Conservation (phyloP, 2,888 invertebrate genomes). For the Torymus auratus region DNA sequence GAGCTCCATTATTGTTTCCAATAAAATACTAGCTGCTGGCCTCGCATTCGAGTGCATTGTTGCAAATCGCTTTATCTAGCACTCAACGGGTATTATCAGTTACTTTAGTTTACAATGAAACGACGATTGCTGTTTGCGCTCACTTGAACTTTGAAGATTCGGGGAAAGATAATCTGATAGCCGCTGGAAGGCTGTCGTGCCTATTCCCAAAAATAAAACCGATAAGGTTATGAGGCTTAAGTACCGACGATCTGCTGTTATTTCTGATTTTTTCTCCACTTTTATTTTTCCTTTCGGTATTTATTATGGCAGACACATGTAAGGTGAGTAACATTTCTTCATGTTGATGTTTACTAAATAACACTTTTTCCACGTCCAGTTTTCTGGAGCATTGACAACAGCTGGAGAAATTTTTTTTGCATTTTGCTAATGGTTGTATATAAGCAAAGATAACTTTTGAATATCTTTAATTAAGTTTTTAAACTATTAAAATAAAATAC, state of each 20-base stretch:
- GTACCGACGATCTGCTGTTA: slow-evolving; percentile 61
- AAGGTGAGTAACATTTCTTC: slow-evolving; percentile 66
- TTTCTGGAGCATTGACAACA: slow-evolving; percentile 17
- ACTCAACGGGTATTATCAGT: too few relatives aligned
- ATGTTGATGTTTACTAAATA: neutral
- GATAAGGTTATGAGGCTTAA: slow-evolving; percentile 71
- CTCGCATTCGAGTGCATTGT: too few relatives aligned
- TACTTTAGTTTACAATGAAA: too few relatives aligned
- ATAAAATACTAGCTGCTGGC: too few relatives aligned
- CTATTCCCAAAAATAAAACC: slow-evolving; percentile 16
- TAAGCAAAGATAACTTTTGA: too few relatives aligned
- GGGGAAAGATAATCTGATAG: neutral
- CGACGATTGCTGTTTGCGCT: too few relatives aligned
- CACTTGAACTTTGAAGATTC: too few relatives aligned
- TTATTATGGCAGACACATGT: slow-evolving; percentile 72
- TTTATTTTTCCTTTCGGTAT: slow-evolving; percentile 60
- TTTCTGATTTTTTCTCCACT: slow-evolving; percentile 65
- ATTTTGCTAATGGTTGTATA: too few relatives aligned
- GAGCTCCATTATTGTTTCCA: too few relatives aligned
- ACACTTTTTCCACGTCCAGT: neutral
- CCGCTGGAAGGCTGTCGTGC: neutral
- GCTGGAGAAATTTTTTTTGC: slow-evolving; percentile 8
- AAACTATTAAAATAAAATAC: too few relatives aligned
- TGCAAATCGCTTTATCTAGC: too few relatives aligned
- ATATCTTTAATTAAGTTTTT: too few relatives aligned